These are phyloP conservation scores for Hesperophylax magnus DNA, from an alignment of 1,140 invertebrate genomes.

Conservation along the genomic window DNA sequence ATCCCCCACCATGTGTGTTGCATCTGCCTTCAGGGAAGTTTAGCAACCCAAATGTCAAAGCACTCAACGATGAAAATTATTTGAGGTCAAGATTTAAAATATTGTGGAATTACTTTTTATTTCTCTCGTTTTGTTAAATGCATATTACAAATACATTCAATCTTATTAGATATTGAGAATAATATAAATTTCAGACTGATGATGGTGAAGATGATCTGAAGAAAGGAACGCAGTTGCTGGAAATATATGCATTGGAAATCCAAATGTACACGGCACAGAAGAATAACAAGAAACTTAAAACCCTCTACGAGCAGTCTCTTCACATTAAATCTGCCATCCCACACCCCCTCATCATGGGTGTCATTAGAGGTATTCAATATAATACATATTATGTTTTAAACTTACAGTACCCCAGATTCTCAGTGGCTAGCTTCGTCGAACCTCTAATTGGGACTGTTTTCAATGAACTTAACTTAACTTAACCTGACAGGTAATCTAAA, in stretches of 20 bases:
- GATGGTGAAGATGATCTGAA: conserved; percentile 99
- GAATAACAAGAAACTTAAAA: conserved; percentile 99
- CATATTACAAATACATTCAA: not conserved
- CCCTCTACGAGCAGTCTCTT: conserved; percentile 97
- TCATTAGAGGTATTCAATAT: conserved; percentile 86
- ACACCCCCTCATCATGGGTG: conserved; percentile 99
- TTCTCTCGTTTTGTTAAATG: not conserved
- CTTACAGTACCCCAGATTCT: too few relatives aligned
- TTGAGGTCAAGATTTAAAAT: not conserved
- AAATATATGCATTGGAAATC: conserved; percentile 99
- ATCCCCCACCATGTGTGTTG: too few relatives aligned
- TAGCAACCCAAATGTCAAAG: too few relatives aligned
- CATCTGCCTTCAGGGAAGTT: too few relatives aligned
- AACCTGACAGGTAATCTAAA: too few relatives aligned
- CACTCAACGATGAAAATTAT: not conserved
- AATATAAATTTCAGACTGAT: conserved; percentile 81
- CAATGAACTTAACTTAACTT: too few relatives aligned
- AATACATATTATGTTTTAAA: too few relatives aligned
- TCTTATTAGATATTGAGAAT: conserved; percentile 16
- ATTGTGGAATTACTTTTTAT: conserved; percentile 2
- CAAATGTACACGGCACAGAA: conserved; percentile 99
- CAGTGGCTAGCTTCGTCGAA: too few relatives aligned
- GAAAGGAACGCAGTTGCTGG: conserved; percentile 97
- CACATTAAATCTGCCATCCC: conserved; percentile 99
- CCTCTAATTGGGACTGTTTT: too few relatives aligned